Evolutionary conservation across 35 echinoderm and acorn worm species (phyloP).

Genomic region (Chiridota heheva): DNA sequence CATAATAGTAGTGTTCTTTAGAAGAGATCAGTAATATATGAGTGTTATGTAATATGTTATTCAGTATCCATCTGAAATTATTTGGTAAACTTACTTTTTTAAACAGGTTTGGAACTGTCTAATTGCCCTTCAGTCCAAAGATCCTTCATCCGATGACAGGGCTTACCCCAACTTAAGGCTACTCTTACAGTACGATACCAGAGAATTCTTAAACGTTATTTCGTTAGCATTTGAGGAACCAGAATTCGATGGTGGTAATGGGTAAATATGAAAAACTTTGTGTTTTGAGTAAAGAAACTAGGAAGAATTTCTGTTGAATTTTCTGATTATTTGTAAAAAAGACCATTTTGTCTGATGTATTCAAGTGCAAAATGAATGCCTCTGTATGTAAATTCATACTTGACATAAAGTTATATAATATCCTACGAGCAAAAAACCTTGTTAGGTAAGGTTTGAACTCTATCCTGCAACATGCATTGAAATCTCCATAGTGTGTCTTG

Average conservation of each 20-base stretch:
- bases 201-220: slow-evolving; percentile 94
- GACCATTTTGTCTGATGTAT: too few relatives aligned
- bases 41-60: not conserved
- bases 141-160: slow-evolving; percentile 60
- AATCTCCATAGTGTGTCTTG: too few relatives aligned
- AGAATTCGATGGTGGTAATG: slow-evolving; percentile 73
- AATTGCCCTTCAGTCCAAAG: slow-evolving; percentile 76
- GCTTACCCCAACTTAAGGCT: slow-evolving; percentile 75
- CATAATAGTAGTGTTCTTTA: too few relatives aligned
- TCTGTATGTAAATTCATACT: too few relatives aligned
- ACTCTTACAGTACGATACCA: slow-evolving; percentile 78
- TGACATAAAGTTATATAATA: too few relatives aligned
- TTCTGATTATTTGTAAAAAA: too few relatives aligned
- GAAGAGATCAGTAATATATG: not conserved
- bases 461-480: too few relatives aligned
- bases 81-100: not conserved
- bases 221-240: slow-evolving; percentile 92
- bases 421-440: too few relatives aligned
- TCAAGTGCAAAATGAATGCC: too few relatives aligned
- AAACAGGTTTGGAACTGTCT: slow-evolving; percentile 89
- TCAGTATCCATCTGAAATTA: not conserved
- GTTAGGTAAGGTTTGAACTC: too few relatives aligned
- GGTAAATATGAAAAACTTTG: slow-evolving; percentile 53
- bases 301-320: too few relatives aligned
- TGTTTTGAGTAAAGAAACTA: too few relatives aligned